Evolutionary conservation across 1,140 invertebrate genomes (phyloP).

Genomic region (Cardiocondyla obscurior): DNA sequence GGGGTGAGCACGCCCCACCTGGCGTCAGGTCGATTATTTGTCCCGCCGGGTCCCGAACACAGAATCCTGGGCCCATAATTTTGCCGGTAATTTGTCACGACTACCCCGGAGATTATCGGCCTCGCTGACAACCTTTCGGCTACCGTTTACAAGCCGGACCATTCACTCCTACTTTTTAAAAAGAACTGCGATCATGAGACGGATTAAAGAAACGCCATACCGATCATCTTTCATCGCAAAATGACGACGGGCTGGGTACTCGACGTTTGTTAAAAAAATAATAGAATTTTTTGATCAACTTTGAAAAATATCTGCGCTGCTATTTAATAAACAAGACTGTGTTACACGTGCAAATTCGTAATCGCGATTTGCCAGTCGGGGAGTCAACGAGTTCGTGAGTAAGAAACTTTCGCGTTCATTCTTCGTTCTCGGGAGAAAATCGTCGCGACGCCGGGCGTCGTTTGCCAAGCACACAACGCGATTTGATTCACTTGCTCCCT

Average conservation of each 20-base stretch:
- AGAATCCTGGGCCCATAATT: slow-evolving; percentile 59
- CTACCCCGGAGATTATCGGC: slow-evolving; percentile 81
- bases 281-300: background rate
- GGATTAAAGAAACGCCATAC: slow-evolving; percentile 26
- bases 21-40: slow-evolving; percentile 75
- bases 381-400: slow-evolving; percentile 19
- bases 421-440: slow-evolving; percentile 43
- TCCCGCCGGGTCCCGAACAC: slow-evolving; percentile 40
- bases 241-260: background rate
- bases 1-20: slow-evolving; percentile 75
- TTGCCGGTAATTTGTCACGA: slow-evolving; percentile 80
- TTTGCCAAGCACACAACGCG: slow-evolving; percentile 80
- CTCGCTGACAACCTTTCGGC: slow-evolving; percentile 79
- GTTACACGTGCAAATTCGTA: background rate
- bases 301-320: background rate
- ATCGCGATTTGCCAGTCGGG: slow-evolving; percentile 10
- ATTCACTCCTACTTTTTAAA: background rate
- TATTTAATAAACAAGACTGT: background rate
- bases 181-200: slow-evolving; percentile 21
- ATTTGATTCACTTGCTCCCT: slow-evolving; percentile 78
- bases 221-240: slow-evolving; percentile 3
- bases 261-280: background rate
- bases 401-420: slow-evolving; percentile 59
- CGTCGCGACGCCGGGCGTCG: slow-evolving; percentile 71
- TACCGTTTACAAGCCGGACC: slow-evolving; percentile 64